Evolutionary conservation across 2,113 vertebrate genomes (phyloP).

Genomic region (Sturnus vulgaris): DNA sequence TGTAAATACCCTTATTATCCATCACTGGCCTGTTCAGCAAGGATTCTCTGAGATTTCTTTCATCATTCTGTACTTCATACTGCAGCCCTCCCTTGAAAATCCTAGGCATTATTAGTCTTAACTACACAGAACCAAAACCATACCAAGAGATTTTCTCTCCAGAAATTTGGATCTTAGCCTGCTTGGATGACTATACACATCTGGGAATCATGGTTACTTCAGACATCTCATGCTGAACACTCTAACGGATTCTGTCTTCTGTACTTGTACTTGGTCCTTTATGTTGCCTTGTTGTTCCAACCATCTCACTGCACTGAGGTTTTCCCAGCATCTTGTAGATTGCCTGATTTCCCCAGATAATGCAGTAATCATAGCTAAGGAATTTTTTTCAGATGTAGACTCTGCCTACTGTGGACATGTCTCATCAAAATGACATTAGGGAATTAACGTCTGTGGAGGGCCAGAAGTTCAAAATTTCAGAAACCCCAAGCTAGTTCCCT

Average conservation of each 20-base stretch:
- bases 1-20: neutral
- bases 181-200: neutral
- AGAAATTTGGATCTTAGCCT: neutral
- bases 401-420: neutral
- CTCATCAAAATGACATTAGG: neutral
- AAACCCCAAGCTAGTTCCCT: neutral
- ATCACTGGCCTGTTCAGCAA: neutral
- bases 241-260: neutral
- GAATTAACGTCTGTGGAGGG: neutral
- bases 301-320: neutral
- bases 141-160: neutral
- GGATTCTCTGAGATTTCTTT: neutral
- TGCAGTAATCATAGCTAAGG: neutral
- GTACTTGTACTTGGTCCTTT: neutral
- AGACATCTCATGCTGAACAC: neutral
- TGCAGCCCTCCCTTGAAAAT: neutral
- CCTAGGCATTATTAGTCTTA: neutral
- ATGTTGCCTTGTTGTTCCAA: neutral
- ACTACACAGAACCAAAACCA: neutral
- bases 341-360: neutral
- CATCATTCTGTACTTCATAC: neutral
- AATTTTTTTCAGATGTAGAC: neutral
- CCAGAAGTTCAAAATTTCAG: neutral
- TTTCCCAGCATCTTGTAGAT: neutral
- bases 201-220: neutral